Percentiles rank a stretch among this genome's conserved stretches.
Conservation (phyloP, 2,888 invertebrate genomes). For the Metacarcinus magister region DNA sequence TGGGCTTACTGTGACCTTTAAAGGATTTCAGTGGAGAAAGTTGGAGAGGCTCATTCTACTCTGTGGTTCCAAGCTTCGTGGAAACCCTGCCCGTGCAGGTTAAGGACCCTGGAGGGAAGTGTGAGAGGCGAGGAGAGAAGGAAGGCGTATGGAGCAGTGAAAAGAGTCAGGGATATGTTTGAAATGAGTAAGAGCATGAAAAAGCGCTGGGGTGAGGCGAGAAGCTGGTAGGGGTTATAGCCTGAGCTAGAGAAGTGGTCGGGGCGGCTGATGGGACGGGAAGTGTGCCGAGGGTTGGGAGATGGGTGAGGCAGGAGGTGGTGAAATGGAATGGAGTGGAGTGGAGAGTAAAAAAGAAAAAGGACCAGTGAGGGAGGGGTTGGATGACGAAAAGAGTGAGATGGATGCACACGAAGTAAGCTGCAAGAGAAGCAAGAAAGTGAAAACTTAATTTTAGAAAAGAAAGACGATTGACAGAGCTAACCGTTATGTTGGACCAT, state of each 20-base stretch:
- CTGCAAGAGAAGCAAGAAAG: not conserved
- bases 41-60: not conserved
- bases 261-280: not conserved
- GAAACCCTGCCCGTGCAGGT: constrained; percentile 8
- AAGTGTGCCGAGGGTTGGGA: constrained; percentile 15
- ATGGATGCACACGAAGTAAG: not conserved
- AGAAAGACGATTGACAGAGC: not conserved
- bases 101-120: constrained; percentile 33
- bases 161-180: not conserved
- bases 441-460: not conserved
- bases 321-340: not conserved
- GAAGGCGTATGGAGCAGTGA: not conserved
- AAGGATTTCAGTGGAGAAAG: not conserved
- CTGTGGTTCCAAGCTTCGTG: not conserved
- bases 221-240: not conserved
- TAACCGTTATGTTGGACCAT: not conserved
- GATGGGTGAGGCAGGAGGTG: not conserved
- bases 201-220: constrained; percentile 5
- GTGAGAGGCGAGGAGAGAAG: constrained; percentile 28
- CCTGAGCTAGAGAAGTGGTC: not conserved
- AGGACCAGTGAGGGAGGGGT: not conserved
- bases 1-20: not conserved
- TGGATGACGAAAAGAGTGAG: not conserved
- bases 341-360: not conserved
- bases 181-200: constrained; percentile 34